Evolutionary conservation across 2,113 vertebrate genomes (phyloP).

Genomic region (Cairina moschata): DNA sequence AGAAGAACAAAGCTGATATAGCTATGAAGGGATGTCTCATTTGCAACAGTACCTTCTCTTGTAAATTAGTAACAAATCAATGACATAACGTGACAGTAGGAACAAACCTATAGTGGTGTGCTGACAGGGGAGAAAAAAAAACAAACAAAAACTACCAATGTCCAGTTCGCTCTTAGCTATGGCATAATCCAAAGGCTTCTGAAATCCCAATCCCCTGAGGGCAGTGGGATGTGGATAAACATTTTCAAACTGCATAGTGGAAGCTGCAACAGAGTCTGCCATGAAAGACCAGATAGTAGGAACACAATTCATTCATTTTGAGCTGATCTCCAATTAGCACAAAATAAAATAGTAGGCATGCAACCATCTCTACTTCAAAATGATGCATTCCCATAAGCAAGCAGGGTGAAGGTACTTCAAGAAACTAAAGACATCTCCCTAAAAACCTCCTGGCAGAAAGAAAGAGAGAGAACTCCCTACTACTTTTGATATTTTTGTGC

Average conservation of each 20-base stretch:
- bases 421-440: background rate
- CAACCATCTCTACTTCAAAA: background rate
- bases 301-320: background rate
- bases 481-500: background rate
- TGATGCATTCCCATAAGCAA: background rate
- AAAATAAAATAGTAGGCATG: background rate
- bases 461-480: background rate
- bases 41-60: background rate
- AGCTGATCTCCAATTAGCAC: constrained; percentile 15
- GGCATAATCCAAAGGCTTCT: background rate
- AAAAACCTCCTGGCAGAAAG: background rate
- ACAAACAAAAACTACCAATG: background rate
- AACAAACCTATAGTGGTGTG: background rate
- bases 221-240: background rate
- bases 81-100: background rate
- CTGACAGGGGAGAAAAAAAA: background rate
- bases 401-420: background rate
- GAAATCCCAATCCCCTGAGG: background rate
- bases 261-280: background rate
- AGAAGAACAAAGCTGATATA: background rate
- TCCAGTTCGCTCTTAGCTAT: background rate
- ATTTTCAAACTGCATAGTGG: background rate
- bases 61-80: background rate
- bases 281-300: background rate
- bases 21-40: background rate